Conservation (phyloP, 2,888 invertebrate species). For the Microdon myrmicae region DNA sequence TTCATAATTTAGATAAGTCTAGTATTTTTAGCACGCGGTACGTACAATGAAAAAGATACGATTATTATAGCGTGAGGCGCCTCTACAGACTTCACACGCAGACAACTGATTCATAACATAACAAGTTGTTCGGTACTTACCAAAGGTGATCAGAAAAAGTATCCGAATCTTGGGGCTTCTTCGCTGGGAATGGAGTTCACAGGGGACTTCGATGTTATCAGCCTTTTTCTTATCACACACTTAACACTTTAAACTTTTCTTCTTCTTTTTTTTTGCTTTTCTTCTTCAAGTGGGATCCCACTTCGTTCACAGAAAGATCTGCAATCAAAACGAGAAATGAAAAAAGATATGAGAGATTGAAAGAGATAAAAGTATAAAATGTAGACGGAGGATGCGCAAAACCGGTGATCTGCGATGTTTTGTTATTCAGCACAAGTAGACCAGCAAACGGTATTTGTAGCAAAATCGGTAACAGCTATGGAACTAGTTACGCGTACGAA, state of each 20-base stretch:
- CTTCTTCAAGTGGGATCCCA: not conserved
- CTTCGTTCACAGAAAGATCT: constrained; percentile 14
- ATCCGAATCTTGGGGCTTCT: too few species aligned
- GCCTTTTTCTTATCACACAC: too few species aligned
- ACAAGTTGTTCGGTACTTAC: too few species aligned
- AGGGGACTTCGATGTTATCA: too few species aligned
- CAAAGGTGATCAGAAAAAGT: too few species aligned
- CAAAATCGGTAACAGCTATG: constrained; percentile 50
- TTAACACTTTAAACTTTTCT: not conserved
- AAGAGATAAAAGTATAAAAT: constrained; percentile 2
- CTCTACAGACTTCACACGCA: too few species aligned
- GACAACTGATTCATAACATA: too few species aligned
- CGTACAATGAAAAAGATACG: too few species aligned
- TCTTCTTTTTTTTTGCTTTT: constrained; percentile 6
- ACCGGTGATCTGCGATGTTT: constrained; percentile 22
- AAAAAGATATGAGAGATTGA: constrained; percentile 2
- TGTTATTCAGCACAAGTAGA: constrained; percentile 37
- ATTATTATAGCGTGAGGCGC: too few species aligned
- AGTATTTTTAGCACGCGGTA: too few species aligned
- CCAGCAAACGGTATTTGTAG: constrained; percentile 52
- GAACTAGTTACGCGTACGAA: constrained; percentile 51
- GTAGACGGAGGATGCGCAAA: constrained; percentile 8
- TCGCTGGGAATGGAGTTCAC: too few species aligned
- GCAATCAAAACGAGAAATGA: constrained; percentile 14
- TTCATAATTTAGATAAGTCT: too few species aligned